These are phyloP conservation scores for Rhyacophila evoluta DNA, from an alignment of 2,888 invertebrate genomes.

Conservation along the genomic window DNA sequence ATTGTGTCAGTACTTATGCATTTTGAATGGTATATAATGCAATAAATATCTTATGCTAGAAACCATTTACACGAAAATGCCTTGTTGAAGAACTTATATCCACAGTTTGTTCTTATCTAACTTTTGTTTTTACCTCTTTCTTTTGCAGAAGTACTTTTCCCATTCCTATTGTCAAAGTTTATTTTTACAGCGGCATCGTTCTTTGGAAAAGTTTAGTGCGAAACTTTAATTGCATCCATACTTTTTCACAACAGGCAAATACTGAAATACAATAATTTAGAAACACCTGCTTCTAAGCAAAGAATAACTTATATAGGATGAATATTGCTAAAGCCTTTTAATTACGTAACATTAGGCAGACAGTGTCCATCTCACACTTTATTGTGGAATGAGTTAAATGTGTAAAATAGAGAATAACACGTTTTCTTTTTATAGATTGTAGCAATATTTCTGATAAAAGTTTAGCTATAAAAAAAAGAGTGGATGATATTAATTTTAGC, in stretches of 20 bases:
- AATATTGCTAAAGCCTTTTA: neutral
- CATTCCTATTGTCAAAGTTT: neutral
- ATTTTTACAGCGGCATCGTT: neutral
- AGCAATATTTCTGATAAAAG: too few relatives aligned
- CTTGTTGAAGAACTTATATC: neutral
- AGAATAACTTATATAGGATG: neutral
- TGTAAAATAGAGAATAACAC: too few relatives aligned
- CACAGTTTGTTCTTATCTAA: neutral
- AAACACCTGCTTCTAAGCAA: neutral
- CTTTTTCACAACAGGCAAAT: neutral
- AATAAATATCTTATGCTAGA: too few relatives aligned
- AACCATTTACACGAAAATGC: neutral
- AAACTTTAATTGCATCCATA: slow-evolving; percentile 1
- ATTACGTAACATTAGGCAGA: too few relatives aligned
- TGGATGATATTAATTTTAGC: too few relatives aligned
- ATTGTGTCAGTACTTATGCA: too few relatives aligned
- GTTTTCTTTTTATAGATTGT: too few relatives aligned
- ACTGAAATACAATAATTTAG: neutral
- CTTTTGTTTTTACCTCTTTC: too few relatives aligned
- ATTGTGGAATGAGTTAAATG: too few relatives aligned
- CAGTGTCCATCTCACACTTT: too few relatives aligned
- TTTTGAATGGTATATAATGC: too few relatives aligned
- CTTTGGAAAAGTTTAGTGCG: neutral
- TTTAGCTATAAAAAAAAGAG: too few relatives aligned
- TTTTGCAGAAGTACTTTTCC: neutral